Evolutionary conservation across 2,888 invertebrate genomes (phyloP), one percentile per base, ranked within the genome.

Genomic region (Acronicta psi): DNA sequence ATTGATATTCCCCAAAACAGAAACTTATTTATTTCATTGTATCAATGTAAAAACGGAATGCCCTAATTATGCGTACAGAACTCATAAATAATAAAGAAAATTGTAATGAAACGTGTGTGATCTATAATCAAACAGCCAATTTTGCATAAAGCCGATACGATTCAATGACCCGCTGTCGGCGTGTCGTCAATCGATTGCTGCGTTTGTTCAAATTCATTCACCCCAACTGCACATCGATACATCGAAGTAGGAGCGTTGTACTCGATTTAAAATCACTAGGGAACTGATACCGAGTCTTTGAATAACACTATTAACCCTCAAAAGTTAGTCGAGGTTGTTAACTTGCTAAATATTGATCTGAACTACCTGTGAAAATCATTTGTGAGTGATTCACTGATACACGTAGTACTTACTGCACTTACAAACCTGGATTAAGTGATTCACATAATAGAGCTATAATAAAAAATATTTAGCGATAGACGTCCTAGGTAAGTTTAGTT

Each of bases 191-290:
- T 81, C 81, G 77, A 77, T 82, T 73, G 73, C 76, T 61, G 71
- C 74, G 77, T 73, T 74, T 77, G 69, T 69, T 59, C 58, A 45
- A 69, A 77, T 77, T 77, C 80, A 73, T 81, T 82, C 80, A 82
- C 79, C 81, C 69, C 58, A 46, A 56, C 50, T 44, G 54, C 31
- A 47, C 49, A 49, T 18, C 52, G 58, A 64, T 67, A 47, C 44
- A 64, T 37, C 45, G 45, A 43, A 49, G 52, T 50, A 56, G 43
- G 65, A 63, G 72, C 58, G 72, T 67, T 75, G 71, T 65, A 73
- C 73, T 65, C 31, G 44, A 25, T 60, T 42, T 44, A 9, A 60
- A 67, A 75, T 73, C 63, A 44, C 47, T 66, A 11, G 50, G 50
- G 58, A 58, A 70, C 55, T 52, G 40, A 14, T 44, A 41, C 45